Conservation (phyloP, 37 sponge, comb jelly and placozoan species). For the Ianthella basta region DNA sequence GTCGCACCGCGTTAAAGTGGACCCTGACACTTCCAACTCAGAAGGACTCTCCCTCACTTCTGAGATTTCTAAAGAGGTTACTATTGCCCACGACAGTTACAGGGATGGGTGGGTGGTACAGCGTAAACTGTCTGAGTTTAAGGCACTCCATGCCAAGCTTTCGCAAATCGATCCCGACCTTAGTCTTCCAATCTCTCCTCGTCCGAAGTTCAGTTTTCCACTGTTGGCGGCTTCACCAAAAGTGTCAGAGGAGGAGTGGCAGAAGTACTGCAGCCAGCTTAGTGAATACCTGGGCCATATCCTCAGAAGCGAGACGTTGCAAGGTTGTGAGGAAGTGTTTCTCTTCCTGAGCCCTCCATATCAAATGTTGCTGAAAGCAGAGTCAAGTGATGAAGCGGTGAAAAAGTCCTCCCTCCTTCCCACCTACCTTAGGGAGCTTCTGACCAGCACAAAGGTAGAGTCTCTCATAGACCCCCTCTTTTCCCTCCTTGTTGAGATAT, state of each 20-base stretch:
- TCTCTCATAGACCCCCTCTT: constrained; percentile 78
- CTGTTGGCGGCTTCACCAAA: constrained; percentile 40
- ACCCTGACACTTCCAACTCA: no score
- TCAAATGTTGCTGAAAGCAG: neutral
- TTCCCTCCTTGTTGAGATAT: constrained; percentile 75
- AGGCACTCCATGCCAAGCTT: constrained; percentile 72
- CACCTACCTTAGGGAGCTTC: neutral
- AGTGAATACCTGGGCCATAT: constrained; percentile 57
- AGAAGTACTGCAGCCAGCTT: constrained; percentile 46
- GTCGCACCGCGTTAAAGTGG: no score
- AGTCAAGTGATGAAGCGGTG: neutral
- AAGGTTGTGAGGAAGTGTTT: constrained; percentile 78
- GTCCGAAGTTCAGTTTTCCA: constrained; percentile 38
- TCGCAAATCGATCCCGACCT: constrained; percentile 47
- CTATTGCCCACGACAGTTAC: neutral
- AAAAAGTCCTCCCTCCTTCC: neutral
- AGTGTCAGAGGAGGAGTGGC: constrained; percentile 60
- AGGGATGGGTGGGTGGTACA: constrained; percentile 82
- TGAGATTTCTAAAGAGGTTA: neutral
- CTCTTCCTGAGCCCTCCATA: constrained; percentile 78
- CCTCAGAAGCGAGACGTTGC: constrained; percentile 42
- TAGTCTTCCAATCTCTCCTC: constrained; percentile 52
- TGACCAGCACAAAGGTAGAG: constrained; percentile 37
- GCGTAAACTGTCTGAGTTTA: constrained; percentile 73
- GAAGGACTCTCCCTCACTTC: neutral